These are phyloP conservation scores for Engraulis encrasicolus DNA, from an alignment of 2,113 vertebrate genomes.

Conservation along the genomic window DNA sequence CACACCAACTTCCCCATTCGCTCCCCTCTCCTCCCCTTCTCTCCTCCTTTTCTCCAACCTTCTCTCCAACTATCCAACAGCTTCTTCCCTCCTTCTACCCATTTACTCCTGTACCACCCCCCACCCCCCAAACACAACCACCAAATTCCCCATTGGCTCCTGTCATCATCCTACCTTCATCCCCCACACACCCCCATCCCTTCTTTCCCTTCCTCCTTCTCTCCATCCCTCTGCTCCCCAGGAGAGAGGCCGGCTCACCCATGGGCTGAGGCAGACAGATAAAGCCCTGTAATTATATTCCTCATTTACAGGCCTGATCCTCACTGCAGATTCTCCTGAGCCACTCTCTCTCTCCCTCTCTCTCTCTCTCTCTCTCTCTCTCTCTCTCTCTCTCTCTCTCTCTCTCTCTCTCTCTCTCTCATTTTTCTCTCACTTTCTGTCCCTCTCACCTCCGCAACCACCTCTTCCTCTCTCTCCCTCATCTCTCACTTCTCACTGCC, in stretches of 20 bases:
- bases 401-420: slow-evolving; percentile 1
- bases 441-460: background rate
- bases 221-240: background rate
- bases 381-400: background rate
- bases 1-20: too few species aligned
- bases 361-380: background rate
- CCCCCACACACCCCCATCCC: background rate
- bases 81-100: too few species aligned
- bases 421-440: background rate
- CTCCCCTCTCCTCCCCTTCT: too few species aligned
- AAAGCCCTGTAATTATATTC: slow-evolving; percentile 75
- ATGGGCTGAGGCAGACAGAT: slow-evolving; percentile 65
- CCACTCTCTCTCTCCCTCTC: slow-evolving; percentile 16
- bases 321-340: slow-evolving; percentile 65
- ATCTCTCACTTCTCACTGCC: background rate
- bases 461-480: background rate
- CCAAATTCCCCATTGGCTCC: too few species aligned
- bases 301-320: slow-evolving; percentile 73
- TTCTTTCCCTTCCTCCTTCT: slow-evolving; percentile 25
- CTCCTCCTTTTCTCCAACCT: too few species aligned
- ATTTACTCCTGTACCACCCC: too few species aligned
- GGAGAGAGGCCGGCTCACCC: slow-evolving; percentile 8
- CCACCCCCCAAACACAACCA: too few species aligned
- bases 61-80: too few species aligned
- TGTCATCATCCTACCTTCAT: too few species aligned